Evolutionary conservation across 2,888 invertebrate genomes (phyloP).

Genomic region (Drosophila pseudotakahashii): DNA sequence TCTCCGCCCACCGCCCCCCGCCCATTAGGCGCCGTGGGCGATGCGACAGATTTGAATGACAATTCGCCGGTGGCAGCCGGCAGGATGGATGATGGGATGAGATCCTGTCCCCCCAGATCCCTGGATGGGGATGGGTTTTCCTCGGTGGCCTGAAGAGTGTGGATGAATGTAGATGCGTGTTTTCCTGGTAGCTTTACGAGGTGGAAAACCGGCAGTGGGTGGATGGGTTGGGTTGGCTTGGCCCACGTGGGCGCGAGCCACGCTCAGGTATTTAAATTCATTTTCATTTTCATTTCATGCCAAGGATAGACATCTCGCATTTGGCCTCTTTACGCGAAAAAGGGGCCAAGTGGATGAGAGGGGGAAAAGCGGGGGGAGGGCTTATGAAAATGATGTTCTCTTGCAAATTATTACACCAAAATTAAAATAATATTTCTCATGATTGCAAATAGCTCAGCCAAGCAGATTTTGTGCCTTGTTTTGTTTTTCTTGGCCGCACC

Average conservation of each 20-base stretch:
- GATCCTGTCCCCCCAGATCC: too few relatives aligned
- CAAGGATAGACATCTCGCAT: conserved; percentile 62
- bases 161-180: conserved; percentile 39
- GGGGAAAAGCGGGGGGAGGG: neutral
- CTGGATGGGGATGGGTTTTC: too few relatives aligned
- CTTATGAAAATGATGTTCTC: conserved; percentile 61
- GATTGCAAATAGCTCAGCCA: conserved; percentile 71
- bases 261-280: conserved; percentile 75
- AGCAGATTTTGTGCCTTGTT: conserved; percentile 37
- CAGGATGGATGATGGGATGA: conserved; percentile 1
- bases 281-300: conserved; percentile 60
- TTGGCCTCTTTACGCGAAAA: conserved; percentile 49
- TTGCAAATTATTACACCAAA: conserved; percentile 62
- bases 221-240: neutral
- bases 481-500: conserved; percentile 7
- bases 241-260: conserved; percentile 33
- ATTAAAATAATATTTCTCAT: conserved; percentile 78
- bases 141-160: conserved; percentile 4
- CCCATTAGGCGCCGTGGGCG: conserved; percentile 39
- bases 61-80: conserved; percentile 54
- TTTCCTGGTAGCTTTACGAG: conserved; percentile 29
- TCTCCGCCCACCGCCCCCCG: conserved; percentile 3
- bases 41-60: conserved; percentile 69
- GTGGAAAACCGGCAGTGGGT: conserved; percentile 11
- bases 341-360: conserved; percentile 1